These are phyloP conservation scores for Tenualosa thibaudeaui DNA, from an alignment of 2,797 vertebrate genomes.

Conservation along the genomic window DNA sequence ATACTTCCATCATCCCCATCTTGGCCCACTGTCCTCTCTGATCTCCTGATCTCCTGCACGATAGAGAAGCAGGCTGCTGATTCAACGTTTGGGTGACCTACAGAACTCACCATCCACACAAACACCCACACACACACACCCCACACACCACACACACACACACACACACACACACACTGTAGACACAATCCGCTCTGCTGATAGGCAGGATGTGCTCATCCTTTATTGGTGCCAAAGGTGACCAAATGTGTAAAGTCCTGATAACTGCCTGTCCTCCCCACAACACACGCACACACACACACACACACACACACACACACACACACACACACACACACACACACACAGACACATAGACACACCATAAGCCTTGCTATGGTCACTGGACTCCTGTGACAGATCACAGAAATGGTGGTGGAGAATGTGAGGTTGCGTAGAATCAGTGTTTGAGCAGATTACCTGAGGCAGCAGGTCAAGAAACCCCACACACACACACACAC, in stretches of 20 bases:
- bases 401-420: not conserved
- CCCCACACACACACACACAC: conserved; percentile 12
- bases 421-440: not conserved
- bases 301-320: not conserved
- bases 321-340: not conserved
- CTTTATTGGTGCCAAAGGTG: conserved; percentile 4
- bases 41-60: not conserved
- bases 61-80: not conserved
- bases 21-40: not conserved
- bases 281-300: not conserved
- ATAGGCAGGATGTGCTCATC: conserved; percentile 18
- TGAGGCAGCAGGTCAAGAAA: not conserved
- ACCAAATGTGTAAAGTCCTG: conserved; percentile 22
- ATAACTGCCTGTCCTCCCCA: not conserved
- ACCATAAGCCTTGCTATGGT: not conserved
- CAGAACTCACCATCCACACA: not conserved
- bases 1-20: not conserved
- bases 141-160: conserved; percentile 2
- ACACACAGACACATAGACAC: not conserved
- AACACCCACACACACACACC: conserved; percentile 14
- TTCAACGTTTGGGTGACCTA: conserved; percentile 15
- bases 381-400: not conserved
- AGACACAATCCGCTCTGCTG: not conserved
- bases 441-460: conserved; percentile 21
- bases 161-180: not conserved